These are phyloP conservation scores for Pristionchus fissidentatus DNA, from an alignment of 2,888 invertebrate species.

Conservation along the genomic window DNA sequence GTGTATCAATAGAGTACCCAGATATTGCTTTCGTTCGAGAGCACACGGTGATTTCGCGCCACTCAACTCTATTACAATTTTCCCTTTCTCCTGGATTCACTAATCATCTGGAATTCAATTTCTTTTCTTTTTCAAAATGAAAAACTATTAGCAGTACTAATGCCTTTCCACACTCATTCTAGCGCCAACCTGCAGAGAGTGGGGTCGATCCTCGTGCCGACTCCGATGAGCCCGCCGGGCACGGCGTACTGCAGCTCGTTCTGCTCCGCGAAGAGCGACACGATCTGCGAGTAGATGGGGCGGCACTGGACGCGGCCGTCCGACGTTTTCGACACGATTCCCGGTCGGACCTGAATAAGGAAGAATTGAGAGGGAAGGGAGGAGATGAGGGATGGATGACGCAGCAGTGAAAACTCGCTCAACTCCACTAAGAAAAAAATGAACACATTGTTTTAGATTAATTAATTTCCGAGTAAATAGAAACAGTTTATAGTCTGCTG, in stretches of 20 bases:
- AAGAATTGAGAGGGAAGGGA: background rate
- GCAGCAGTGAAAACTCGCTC: background rate
- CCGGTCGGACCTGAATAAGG: constrained; percentile 84
- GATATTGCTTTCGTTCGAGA: background rate
- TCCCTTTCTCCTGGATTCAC: background rate
- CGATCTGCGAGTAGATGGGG: constrained; percentile 95
- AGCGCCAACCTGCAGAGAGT: constrained; percentile 87
- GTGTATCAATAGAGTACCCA: too few relatives aligned
- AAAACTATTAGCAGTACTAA: too few relatives aligned
- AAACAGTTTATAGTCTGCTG: too few relatives aligned
- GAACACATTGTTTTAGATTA: background rate
- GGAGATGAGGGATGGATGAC: background rate
- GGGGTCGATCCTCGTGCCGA: constrained; percentile 98
- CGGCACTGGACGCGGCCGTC: constrained; percentile 95
- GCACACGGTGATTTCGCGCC: background rate
- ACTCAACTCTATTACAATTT: background rate
- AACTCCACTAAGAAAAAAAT: background rate
- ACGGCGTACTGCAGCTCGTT: constrained; percentile 98
- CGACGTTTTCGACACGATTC: constrained; percentile 94
- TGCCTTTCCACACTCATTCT: too few relatives aligned
- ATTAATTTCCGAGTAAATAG: background rate
- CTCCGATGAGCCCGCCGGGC: constrained; percentile 98
- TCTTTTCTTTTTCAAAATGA: too few relatives aligned
- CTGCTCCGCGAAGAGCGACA: constrained; percentile 96
- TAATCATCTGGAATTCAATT: too few relatives aligned